Conservation (phyloP, 2,888 invertebrate species). For the Parnassius smintheus region DNA sequence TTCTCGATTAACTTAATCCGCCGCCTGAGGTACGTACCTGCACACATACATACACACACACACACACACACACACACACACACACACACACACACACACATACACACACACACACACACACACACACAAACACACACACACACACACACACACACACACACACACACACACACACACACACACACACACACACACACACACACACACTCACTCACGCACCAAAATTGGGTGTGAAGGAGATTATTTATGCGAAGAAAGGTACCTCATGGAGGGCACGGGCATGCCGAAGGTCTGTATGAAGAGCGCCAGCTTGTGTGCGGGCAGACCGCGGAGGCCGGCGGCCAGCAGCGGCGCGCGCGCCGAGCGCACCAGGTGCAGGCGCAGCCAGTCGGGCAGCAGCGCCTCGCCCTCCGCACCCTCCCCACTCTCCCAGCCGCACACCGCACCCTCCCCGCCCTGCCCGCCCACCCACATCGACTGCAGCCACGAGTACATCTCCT, state of each 20-base stretch:
- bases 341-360: conserved; percentile 90
- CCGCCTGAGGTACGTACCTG: no score
- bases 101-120: no score
- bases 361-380: conserved; percentile 93
- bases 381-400: conserved; percentile 95
- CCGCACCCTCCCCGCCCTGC: conserved; percentile 24
- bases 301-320: conserved; percentile 93
- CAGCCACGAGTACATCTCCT: conserved; percentile 85
- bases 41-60: no score
- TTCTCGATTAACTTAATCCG: no score
- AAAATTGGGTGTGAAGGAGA: no score
- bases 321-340: conserved; percentile 91
- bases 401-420: conserved; percentile 82
- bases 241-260: conserved; percentile 25
- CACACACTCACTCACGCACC: no score
- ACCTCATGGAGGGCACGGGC: conserved; percentile 93
- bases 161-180: no score
- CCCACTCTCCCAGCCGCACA: conserved; percentile 80
- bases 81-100: no score
- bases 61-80: no score
- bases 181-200: no score
- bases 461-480: conserved; percentile 82
- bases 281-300: conserved; percentile 98
- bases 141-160: no score
- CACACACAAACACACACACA: no score